Base-by-base conservation (phyloP, 2,797 vertebrate species). In the Discoglossus pictus region DNA sequence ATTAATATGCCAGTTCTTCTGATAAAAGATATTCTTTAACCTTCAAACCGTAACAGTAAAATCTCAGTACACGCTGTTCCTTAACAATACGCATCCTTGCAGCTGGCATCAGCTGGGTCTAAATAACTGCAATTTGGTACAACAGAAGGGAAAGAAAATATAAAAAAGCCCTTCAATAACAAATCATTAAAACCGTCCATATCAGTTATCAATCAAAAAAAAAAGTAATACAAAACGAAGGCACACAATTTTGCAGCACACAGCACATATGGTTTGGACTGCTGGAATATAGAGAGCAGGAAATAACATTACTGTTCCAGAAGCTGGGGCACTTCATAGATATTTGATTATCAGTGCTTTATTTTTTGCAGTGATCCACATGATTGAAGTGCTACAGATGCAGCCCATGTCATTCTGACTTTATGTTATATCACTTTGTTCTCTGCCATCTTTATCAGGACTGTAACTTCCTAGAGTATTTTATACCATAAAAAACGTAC, bases 81-180 rank as follows among this genome's bases (percentile, higher is more conserved):
- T 82, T 83, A 79, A 80, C 75, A 81, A 75, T 7, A 70, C 61
- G 65, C 48, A 54, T 0, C 0, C 68, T 58, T 47, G 61, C 56
- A 66, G 75, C 64, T 75, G 80, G 79, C 73, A 87, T 83, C 88
- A 87, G 86, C 80, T 88, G 86, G 65, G 72, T 17, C 68, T 66
- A 75, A 83, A 84, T 78, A 78, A 78, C 74, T 75, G 75, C 75
- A 88, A 86, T 88, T 88, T 87, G 27, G 68, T 78, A 65, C 69
- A 77, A 73, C 70, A 80, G 42, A 65, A 62, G 56, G 75, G 75
- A 78, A 76, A 1, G 58, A 80, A 71, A 74, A 79, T 73, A 79
- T 18, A 50, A 73, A n/a, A 81, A 76, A 78, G 74, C 78, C 78
- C 78, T 81, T 84, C 79, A 82, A 78, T 78, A 78, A 74, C 52